phyloP scores from a whole-genome alignment of 2,113 vertebrate genomes.

The Oryzias curvinotus region DNA sequence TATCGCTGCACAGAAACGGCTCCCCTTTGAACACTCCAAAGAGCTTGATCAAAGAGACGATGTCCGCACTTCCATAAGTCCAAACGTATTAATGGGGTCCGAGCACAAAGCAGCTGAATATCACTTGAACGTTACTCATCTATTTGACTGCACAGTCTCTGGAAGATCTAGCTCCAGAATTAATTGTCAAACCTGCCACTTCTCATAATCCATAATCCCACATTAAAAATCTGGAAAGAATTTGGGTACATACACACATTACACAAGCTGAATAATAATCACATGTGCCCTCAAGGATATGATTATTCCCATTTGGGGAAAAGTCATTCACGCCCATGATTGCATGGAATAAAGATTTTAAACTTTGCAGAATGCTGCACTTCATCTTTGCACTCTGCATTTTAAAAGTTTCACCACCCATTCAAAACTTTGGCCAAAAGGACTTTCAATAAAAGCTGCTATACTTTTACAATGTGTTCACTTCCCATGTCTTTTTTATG shows the following conservation, averaged over 20 bases:
- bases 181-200: slow-evolving; percentile 49
- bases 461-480: too few relatives aligned
- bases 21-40: slow-evolving; percentile 40
- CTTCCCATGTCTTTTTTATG: too few relatives aligned
- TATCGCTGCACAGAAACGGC: slow-evolving; percentile 57
- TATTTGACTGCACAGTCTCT: slow-evolving; percentile 32
- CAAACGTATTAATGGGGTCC: slow-evolving; percentile 31
- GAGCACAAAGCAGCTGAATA: slow-evolving; percentile 33
- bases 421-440: too few relatives aligned
- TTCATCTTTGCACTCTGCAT: background rate
- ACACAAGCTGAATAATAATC: slow-evolving; percentile 48
- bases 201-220: slow-evolving; percentile 30
- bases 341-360: slow-evolving; percentile 39
- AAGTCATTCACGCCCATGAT: slow-evolving; percentile 48
- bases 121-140: slow-evolving; percentile 58
- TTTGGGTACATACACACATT: slow-evolving; percentile 1
- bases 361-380: slow-evolving; percentile 7
- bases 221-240: slow-evolving; percentile 43
- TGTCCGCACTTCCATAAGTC: slow-evolving; percentile 35
- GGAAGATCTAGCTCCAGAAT: slow-evolving; percentile 32
- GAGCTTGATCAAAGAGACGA: slow-evolving; percentile 55
- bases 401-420: too few relatives aligned
- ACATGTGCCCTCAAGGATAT: slow-evolving; percentile 33
- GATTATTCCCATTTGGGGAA: slow-evolving; percentile 68
- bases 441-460: too few relatives aligned